These are phyloP conservation scores for Aquatica leii DNA, from an alignment of 2,888 invertebrate species.

Conservation along the genomic window DNA sequence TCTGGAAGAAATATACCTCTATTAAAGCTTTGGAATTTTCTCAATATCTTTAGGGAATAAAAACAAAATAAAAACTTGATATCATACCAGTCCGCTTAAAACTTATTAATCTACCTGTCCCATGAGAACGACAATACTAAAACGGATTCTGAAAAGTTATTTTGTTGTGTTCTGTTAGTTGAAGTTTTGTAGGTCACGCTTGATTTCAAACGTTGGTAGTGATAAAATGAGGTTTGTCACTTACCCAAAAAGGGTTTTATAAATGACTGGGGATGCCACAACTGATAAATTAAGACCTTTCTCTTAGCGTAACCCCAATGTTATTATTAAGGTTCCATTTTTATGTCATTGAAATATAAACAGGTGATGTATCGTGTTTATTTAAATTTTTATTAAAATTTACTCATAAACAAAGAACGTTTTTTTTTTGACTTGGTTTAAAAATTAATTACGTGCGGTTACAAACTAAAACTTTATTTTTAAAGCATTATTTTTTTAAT, in stretches of 20 bases:
- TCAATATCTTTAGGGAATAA: conserved; percentile 3
- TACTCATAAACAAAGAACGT: too few relatives aligned
- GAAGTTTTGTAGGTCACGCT: conserved; percentile 21
- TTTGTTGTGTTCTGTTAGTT: conserved; percentile 17
- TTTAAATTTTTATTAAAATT: too few relatives aligned
- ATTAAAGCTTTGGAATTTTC: background rate
- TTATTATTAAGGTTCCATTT: conserved; percentile 8
- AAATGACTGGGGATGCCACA: conserved; percentile 14
- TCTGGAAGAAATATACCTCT: too few relatives aligned
- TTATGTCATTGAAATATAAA: background rate
- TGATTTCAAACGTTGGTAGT: conserved; percentile 25
- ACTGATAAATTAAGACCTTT: conserved; percentile 18
- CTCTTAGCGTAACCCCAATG: conserved; percentile 8
- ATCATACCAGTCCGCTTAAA: conserved; percentile 9
- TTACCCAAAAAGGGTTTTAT: conserved; percentile 16
- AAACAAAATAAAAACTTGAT: conserved; percentile 12
- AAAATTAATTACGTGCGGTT: too few relatives aligned
- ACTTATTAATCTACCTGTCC: conserved; percentile 25
- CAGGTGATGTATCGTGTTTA: too few relatives aligned
- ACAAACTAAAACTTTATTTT: too few relatives aligned
- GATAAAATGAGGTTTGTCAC: conserved; percentile 28
- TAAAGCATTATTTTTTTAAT: too few relatives aligned
- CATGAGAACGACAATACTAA: conserved; percentile 19
- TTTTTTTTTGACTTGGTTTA: too few relatives aligned
- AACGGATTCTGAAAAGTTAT: conserved; percentile 23